phyloP scores from a whole-genome alignment of 2,113 vertebrate genomes.

The Campylomormyrus tamandua region DNA sequence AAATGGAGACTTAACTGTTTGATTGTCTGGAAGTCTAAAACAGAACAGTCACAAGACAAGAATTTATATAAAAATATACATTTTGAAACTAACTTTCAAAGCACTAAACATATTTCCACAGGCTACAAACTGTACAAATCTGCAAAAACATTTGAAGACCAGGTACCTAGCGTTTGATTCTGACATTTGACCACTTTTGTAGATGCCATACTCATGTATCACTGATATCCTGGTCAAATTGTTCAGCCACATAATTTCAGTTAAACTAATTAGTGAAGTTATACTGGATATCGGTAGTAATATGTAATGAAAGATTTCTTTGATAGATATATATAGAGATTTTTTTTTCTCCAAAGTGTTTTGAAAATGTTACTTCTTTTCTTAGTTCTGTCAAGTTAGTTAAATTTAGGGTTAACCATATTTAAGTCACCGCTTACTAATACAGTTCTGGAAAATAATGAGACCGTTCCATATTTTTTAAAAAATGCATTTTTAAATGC shows the following conservation, averaged over 20 bases:
- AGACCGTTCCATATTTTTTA: background rate
- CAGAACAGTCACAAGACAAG: slow-evolving; percentile 2
- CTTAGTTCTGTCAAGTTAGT: background rate
- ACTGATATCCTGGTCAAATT: background rate
- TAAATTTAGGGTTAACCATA: background rate
- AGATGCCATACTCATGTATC: background rate
- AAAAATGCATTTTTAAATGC: background rate
- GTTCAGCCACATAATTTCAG: background rate
- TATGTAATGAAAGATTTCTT: background rate
- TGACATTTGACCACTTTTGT: background rate
- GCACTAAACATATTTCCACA: background rate
- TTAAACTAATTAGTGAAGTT: background rate
- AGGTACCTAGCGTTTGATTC: background rate
- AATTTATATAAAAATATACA: slow-evolving; percentile 10
- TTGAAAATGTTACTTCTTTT: background rate
- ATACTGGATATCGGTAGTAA: background rate
- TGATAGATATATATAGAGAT: background rate
- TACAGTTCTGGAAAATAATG: background rate
- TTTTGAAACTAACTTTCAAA: background rate
- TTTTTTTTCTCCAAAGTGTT: background rate
- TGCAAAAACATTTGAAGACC: background rate
- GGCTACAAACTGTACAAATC: background rate
- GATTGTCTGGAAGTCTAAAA: slow-evolving; percentile 21
- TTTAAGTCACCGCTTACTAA: background rate
- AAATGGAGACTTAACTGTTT: background rate